Evolutionary conservation across 2,113 vertebrate genomes (phyloP), one percentile per base, ranked within the genome.

Genomic region (Sclerurus mexicanus): DNA sequence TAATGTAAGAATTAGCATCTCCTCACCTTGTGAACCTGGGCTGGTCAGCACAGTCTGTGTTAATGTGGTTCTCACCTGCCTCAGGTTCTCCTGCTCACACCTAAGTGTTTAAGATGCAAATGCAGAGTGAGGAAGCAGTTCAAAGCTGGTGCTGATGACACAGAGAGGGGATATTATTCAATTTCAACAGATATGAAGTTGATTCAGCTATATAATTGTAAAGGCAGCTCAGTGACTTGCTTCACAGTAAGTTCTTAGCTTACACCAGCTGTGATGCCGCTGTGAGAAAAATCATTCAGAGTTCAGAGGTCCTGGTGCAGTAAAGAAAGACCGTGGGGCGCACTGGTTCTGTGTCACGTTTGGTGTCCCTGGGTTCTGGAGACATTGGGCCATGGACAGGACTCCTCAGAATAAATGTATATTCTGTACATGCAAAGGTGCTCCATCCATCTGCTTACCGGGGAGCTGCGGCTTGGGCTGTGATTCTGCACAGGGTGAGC

Each of bases 381-480:
- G 63, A 25, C 37, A 11, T 73, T 89, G 79, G 18, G 5, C 46
- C 25, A 9, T 4, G 12, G n/a, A 9, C 44, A 31, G 14, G 11
- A 46, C 49, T 46, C 47, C 37, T 87, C 20, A 30, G 52, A 64
- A 37, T 14, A 28, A 58, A 52, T 8, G 5, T 31, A 1, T 12
- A 3, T 37, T 37, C 16, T 3, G 1, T 21, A 33, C 2, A 3
- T 4, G 5, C 4, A 0, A 1, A 6, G 19, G 8, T 0, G 1
- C 55, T 86, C 14, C 30, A 23, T 2, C 23, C 59, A 17, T 14
- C 53, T 72, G 0, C 35, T 52, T 30, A 0, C 2, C 10, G 56
- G 27, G 15, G 33, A 56, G 30, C 1, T 18, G 18, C 7, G 0
- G 18, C 74, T 66, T 22, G 37, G 20, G 55, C 31, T 25, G 13